Percentiles rank a stretch among this genome's conserved stretches.
These are phyloP conservation scores for Meloidogyne exigua DNA, from an alignment of 1,140 invertebrate species.

Conservation along the genomic window DNA sequence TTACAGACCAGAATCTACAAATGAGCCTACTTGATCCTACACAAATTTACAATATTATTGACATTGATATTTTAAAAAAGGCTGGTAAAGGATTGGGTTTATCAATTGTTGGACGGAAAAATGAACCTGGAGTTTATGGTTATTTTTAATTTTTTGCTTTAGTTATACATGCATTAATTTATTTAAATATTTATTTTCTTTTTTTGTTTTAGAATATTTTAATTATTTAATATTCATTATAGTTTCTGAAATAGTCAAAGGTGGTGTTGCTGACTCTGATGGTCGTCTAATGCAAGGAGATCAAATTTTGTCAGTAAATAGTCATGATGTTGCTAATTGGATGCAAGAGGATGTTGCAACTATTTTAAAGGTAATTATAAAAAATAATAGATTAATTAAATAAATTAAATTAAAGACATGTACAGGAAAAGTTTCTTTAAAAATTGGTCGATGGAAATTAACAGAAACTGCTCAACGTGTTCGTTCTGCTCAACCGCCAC, in stretches of 20 bases:
- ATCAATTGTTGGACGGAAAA: slow-evolving; percentile 74
- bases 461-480: slow-evolving; percentile 57
- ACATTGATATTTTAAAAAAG: slow-evolving; percentile 86
- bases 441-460: slow-evolving; percentile 60
- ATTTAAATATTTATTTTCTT: too few species aligned
- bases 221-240: too few species aligned
- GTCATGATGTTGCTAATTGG: slow-evolving; percentile 77
- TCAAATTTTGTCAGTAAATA: slow-evolving; percentile 83
- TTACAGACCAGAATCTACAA: slow-evolving; percentile 68
- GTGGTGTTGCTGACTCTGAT: slow-evolving; percentile 85
- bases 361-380: slow-evolving; percentile 73
- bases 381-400: not conserved
- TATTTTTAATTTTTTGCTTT: too few species aligned
- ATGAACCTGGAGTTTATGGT: slow-evolving; percentile 80
- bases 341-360: slow-evolving; percentile 82
- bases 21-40: slow-evolving; percentile 68
- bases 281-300: slow-evolving; percentile 88
- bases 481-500: slow-evolving; percentile 50
- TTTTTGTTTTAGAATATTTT: too few species aligned
- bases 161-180: too few species aligned
- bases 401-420: slow-evolving; percentile 44
- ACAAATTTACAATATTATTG: slow-evolving; percentile 76
- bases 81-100: slow-evolving; percentile 30
- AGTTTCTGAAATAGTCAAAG: slow-evolving; percentile 87
- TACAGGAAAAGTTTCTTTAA: slow-evolving; percentile 53